Conservation (phyloP, 2,888 invertebrate species). For the Coleophora flavipennella region DNA sequence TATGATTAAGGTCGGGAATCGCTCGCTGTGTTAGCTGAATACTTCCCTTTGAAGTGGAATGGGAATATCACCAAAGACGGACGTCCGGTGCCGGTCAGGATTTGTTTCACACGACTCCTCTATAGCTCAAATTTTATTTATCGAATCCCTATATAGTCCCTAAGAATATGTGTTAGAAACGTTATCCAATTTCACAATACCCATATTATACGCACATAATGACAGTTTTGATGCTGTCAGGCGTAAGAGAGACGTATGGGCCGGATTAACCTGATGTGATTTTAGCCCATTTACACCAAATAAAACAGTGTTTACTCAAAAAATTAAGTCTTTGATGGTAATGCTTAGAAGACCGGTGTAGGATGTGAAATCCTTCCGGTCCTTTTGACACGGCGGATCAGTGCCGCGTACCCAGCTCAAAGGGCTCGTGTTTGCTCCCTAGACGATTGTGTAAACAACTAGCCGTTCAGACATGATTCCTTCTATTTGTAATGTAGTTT, state of each 20-base stretch:
- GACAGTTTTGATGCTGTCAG: constrained; percentile 4
- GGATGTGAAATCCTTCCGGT: constrained; percentile 56
- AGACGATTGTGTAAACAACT: constrained; percentile 45
- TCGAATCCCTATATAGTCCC: background rate
- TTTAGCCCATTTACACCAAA: constrained; percentile 9
- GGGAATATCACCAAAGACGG: constrained; percentile 72
- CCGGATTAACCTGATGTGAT: constrained; percentile 1
- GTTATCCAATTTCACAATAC: background rate
- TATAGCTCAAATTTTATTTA: constrained; percentile 1
- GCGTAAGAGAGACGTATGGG: background rate
- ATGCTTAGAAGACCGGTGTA: constrained; percentile 20
- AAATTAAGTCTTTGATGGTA: constrained; percentile 30
- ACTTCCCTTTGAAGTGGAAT: constrained; percentile 67
- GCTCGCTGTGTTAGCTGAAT: constrained; percentile 33
- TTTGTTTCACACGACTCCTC: constrained; percentile 57
- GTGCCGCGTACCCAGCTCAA: constrained; percentile 40
- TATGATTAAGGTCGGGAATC: constrained; percentile 45
- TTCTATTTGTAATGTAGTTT: constrained; percentile 36
- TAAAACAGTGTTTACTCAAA: constrained; percentile 33
- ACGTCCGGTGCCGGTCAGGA: constrained; percentile 73
- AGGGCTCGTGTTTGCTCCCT: constrained; percentile 43
- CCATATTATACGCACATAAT: constrained; percentile 2
- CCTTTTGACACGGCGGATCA: constrained; percentile 44
- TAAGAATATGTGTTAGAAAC: constrained; percentile 1
- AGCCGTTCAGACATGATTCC: constrained; percentile 45